These are phyloP conservation scores for Tapirus terrestris DNA, from an alignment of 2,113 vertebrate genomes.

Conservation along the genomic window DNA sequence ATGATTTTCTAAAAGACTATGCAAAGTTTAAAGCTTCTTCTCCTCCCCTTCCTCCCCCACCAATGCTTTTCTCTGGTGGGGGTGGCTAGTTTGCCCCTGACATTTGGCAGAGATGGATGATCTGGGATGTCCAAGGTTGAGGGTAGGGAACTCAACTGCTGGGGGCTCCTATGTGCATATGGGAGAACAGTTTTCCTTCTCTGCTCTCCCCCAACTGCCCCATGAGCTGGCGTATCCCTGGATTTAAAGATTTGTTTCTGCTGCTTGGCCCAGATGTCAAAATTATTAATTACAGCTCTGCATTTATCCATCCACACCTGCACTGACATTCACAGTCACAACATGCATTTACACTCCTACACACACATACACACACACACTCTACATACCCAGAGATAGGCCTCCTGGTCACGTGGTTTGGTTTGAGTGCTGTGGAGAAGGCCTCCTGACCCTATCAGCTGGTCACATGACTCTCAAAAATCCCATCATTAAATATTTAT, in stretches of 20 bases:
- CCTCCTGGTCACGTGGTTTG: neutral
- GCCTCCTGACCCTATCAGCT: neutral
- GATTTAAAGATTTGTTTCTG: slow-evolving; percentile 58
- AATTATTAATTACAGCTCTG: slow-evolving; percentile 52
- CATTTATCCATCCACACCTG: neutral
- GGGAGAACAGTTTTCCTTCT: neutral
- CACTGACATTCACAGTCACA: neutral
- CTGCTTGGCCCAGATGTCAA: neutral
- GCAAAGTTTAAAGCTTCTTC: neutral
- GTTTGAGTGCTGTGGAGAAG: neutral
- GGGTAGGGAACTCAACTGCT: neutral
- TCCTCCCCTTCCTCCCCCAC: neutral
- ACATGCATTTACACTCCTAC: neutral
- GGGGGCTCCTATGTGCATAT: neutral
- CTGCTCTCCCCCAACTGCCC: neutral
- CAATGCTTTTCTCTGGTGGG: neutral
- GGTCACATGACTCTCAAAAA: slow-evolving; percentile 41
- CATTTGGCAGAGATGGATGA: neutral
- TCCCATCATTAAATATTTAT: slow-evolving; percentile 73
- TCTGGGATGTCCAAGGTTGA: neutral
- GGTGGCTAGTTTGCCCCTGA: neutral
- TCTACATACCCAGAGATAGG: neutral
- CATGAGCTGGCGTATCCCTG: neutral
- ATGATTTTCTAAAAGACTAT: slow-evolving; percentile 35
- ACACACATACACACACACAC: neutral